phyloP scores from a whole-genome alignment of 2,797 vertebrate genomes.

The Myotis myotis region DNA sequence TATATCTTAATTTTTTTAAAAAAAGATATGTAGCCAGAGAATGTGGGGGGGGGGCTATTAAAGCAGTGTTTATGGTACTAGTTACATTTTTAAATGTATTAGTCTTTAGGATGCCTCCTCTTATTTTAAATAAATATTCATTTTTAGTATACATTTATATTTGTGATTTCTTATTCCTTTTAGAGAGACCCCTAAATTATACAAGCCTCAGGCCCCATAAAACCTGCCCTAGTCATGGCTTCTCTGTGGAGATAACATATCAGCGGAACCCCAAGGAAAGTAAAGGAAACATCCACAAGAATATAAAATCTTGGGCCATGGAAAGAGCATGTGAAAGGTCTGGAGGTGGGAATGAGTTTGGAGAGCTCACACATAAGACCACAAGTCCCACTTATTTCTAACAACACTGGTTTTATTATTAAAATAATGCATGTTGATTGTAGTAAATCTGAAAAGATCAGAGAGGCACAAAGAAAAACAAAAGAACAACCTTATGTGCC shows the following conservation, averaged over 20 bases:
- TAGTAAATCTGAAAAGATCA: background rate
- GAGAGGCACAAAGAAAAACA: background rate
- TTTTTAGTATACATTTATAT: background rate
- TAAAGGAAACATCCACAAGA: background rate
- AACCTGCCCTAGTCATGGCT: background rate
- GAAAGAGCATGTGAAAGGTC: background rate
- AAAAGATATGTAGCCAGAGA: background rate
- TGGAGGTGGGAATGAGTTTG: background rate
- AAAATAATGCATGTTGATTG: background rate
- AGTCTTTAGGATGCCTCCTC: background rate
- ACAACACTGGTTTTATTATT: background rate
- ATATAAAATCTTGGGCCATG: background rate
- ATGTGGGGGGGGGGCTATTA: background rate
- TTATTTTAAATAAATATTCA: slow-evolving; percentile 31
- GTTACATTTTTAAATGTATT: background rate
- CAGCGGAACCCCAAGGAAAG: background rate
- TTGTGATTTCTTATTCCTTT: background rate
- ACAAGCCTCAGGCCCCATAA: background rate
- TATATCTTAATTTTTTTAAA: background rate
- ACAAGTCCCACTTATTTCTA: background rate
- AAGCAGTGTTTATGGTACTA: background rate
- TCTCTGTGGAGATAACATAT: background rate
- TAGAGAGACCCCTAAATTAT: background rate
- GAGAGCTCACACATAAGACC: background rate
- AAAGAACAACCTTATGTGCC: background rate